These are phyloP conservation scores for Phasia obesa DNA, from an alignment of 2,888 invertebrate species.

Conservation along the genomic window DNA sequence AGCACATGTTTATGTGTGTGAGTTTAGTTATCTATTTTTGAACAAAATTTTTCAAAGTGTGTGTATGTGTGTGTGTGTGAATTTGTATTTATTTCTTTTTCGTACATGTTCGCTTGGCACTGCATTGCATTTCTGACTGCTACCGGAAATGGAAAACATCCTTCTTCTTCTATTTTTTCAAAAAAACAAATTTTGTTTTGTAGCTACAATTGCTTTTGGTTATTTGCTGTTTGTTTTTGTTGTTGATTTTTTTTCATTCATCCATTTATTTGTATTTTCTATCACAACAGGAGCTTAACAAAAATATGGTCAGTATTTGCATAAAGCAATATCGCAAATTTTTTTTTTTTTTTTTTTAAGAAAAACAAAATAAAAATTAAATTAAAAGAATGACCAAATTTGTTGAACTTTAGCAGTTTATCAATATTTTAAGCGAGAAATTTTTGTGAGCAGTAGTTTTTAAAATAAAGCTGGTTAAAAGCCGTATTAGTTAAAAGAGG, in stretches of 20 bases:
- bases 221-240: conserved; percentile 4
- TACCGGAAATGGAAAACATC: conserved; percentile 67
- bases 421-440: conserved; percentile 38
- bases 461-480: conserved; percentile 6
- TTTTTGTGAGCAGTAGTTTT: neutral
- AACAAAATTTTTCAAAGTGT: conserved; percentile 6
- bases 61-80: conserved; percentile 3
- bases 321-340: conserved; percentile 49
- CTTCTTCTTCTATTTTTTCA: conserved; percentile 20
- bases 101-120: conserved; percentile 49
- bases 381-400: conserved; percentile 55
- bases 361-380: conserved; percentile 35
- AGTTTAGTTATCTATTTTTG: conserved; percentile 26
- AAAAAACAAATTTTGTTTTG: conserved; percentile 24
- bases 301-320: conserved; percentile 64
- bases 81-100: conserved; percentile 46
- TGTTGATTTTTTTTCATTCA: conserved; percentile 23
- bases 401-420: conserved; percentile 48
- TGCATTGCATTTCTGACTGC: conserved; percentile 62
- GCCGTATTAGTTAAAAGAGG: conserved; percentile 1
- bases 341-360: conserved; percentile 13
- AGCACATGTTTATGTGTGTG: neutral
- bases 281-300: conserved; percentile 39
- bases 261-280: conserved; percentile 16
- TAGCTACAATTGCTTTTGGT: conserved; percentile 44